These are phyloP conservation scores for Uloborus diversus DNA, from an alignment of 1,140 invertebrate species.

Conservation along the genomic window DNA sequence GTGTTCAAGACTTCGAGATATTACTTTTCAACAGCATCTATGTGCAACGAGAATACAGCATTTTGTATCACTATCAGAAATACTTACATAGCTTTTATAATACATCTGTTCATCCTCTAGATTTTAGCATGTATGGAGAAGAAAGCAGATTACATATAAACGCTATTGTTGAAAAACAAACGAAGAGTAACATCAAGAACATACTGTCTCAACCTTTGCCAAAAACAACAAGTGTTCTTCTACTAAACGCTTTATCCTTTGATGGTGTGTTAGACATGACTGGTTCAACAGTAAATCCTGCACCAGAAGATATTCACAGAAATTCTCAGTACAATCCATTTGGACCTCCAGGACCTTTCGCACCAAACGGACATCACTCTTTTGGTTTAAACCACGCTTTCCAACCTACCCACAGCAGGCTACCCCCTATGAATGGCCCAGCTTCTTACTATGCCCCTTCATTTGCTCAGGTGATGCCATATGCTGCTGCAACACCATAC, in stretches of 20 bases:
- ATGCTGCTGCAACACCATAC: constrained; percentile 35
- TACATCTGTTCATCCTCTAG: constrained; percentile 59
- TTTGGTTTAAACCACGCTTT: constrained; percentile 39
- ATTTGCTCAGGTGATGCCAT: constrained; percentile 30
- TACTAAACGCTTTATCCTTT: constrained; percentile 60
- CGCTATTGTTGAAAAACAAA: constrained; percentile 63
- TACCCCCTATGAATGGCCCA: constrained; percentile 40
- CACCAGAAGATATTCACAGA: constrained; percentile 26
- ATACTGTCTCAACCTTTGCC: constrained; percentile 59
- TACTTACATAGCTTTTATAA: constrained; percentile 60
- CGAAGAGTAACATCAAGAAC: constrained; percentile 64
- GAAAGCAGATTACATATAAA: constrained; percentile 64
- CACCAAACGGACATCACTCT: constrained; percentile 9
- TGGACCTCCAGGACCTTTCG: not conserved
- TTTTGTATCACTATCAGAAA: constrained; percentile 60
- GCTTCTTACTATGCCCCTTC: constrained; percentile 43
- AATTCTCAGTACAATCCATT: constrained; percentile 36
- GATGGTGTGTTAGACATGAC: constrained; percentile 59
- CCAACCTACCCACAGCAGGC: constrained; percentile 45
- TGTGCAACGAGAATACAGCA: constrained; percentile 60
- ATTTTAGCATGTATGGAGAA: constrained; percentile 60
- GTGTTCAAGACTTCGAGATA: constrained; percentile 57
- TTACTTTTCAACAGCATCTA: constrained; percentile 59
- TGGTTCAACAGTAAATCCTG: constrained; percentile 16
- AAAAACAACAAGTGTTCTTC: constrained; percentile 56